Evolutionary conservation across 2,113 vertebrate genomes (phyloP).

Genomic region (Corythaeola cristata): DNA sequence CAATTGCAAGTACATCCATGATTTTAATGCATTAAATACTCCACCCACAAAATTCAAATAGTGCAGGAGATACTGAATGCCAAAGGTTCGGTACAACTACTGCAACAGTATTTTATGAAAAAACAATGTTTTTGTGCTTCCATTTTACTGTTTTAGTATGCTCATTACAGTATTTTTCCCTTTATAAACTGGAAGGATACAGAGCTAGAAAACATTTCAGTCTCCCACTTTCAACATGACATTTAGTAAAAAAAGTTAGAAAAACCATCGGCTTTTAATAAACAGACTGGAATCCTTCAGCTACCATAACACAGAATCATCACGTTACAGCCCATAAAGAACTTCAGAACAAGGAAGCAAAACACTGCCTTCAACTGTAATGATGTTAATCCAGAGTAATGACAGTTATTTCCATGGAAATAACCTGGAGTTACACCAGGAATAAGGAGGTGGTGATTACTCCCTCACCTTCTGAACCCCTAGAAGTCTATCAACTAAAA

Average conservation of each 20-base stretch:
- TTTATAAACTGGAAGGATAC: slow-evolving; percentile 29
- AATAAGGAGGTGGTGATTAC: background rate
- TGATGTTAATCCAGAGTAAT: background rate
- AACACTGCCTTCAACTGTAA: background rate
- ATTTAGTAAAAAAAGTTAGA: slow-evolving; percentile 47
- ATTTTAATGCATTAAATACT: slow-evolving; percentile 34
- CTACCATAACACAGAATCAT: fast-evolving
- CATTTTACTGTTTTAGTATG: slow-evolving; percentile 10
- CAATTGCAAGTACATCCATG: slow-evolving; percentile 4
- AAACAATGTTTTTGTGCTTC: background rate
- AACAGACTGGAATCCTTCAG: background rate
- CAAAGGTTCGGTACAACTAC: background rate
- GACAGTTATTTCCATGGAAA: background rate
- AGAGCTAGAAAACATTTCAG: background rate
- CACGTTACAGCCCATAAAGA: background rate
- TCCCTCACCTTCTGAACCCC: background rate
- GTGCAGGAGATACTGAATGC: slow-evolving; percentile 20
- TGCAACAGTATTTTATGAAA: background rate
- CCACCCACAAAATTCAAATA: slow-evolving; percentile 22
- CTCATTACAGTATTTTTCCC: background rate
- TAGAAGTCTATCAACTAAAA: background rate
- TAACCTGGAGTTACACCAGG: background rate
- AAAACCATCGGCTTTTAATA: slow-evolving; percentile 5
- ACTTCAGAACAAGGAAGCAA: background rate
- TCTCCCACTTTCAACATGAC: background rate